Evolutionary conservation across 2,888 invertebrate species (phyloP), one percentile per base, ranked within the genome.

Genomic region (Pyrgus malvae): DNA sequence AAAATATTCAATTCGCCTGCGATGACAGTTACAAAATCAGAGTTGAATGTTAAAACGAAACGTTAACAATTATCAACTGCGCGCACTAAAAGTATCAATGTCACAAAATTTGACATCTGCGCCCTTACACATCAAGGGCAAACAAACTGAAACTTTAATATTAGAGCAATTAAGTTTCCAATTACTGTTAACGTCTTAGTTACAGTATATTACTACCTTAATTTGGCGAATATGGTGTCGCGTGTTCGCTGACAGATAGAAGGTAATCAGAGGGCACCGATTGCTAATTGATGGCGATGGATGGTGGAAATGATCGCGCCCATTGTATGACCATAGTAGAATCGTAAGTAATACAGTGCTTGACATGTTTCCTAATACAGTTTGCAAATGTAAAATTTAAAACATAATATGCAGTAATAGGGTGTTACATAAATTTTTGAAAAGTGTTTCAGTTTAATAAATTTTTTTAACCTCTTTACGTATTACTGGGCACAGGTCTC

Each of bases 341-440:
- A 84, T 82, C 80, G 85, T 82, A 82, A 82, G 85, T 83, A 83
- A 84, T 84, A 83, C 83, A 82, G 84, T 84, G 76, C 78, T 78
- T 79, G 80, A 80, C 83, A 83, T 78, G 78, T 83, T 83, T 81
- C 80, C 78, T 79, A 80, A 84, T 61, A 65, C 70, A 68, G 66
- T 71, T 70, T 63, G 70, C 64, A 68, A 23, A 4, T n/a, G n/a
- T 6, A 23, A 23, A 23, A 4, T 23, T 23, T 3, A 23, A 23
- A 23, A 23, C 23, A 23, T 23, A 23, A 6, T 3, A 23, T 4
- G 23, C 23, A 23, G 23, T 23, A 4, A 23, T 23, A 23, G 6
- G n/a, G n/a, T n/a, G n/a, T n/a, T n/a, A n/a, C n/a, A n/a, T n/a
- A n/a, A n/a, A n/a, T n/a, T n/a, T n/a, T n/a, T n/a, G n/a, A n/a